These are phyloP conservation scores for Dione juno DNA, from an alignment of 2,888 invertebrate genomes.

Conservation along the genomic window DNA sequence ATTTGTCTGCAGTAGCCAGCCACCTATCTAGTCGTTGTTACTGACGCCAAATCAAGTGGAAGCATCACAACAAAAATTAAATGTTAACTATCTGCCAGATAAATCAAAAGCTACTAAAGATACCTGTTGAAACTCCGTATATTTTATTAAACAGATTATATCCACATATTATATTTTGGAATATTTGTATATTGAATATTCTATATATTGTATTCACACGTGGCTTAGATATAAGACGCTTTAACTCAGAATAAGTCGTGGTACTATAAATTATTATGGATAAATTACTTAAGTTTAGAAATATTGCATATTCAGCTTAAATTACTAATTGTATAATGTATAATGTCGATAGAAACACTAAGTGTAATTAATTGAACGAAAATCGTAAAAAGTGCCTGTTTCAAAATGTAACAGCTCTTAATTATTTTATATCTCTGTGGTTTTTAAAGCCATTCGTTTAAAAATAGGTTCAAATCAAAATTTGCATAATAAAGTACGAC, in stretches of 20 bases:
- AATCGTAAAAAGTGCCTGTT: conserved; percentile 46
- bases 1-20: conserved; percentile 47
- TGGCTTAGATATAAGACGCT: conserved; percentile 66
- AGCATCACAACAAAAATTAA: conserved; percentile 61
- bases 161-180: conserved; percentile 61
- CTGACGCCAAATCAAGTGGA: conserved; percentile 51
- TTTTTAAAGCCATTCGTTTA: not conserved
- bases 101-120: conserved; percentile 55
- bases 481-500: conserved; percentile 1
- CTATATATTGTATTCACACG: conserved; percentile 60
- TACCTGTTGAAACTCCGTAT: conserved; percentile 78
- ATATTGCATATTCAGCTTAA: conserved; percentile 45
- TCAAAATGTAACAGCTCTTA: conserved; percentile 6
- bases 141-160: conserved; percentile 69
- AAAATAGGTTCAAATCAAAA: not conserved
- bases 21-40: conserved; percentile 54
- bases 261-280: conserved; percentile 53
- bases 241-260: conserved; percentile 77
- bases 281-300: conserved; percentile 53
- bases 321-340: conserved; percentile 53
- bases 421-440: not conserved
- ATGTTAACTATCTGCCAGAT: conserved; percentile 63
- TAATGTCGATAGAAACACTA: conserved; percentile 45
- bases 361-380: conserved; percentile 50
- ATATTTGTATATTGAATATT: conserved; percentile 58